Percentiles rank a stretch among this genome's conserved stretches.
phyloP scores from a whole-genome alignment of 2,113 vertebrate species.

The Vulpes lagopus region DNA sequence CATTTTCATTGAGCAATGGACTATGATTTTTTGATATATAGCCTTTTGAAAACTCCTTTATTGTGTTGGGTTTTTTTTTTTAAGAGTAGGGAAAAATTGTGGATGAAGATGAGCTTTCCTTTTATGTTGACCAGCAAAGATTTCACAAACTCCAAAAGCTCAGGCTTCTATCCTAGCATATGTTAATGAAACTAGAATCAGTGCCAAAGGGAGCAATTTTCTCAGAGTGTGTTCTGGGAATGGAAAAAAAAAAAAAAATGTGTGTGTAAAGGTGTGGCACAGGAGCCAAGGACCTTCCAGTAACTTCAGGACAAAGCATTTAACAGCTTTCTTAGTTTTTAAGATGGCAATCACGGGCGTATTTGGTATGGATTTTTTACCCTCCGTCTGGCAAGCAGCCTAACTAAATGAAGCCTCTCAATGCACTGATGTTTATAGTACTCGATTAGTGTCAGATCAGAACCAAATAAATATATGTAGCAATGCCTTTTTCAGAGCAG shows the following conservation, averaged over 20 bases:
- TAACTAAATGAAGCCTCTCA: conserved; percentile 15
- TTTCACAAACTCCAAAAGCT: conserved; percentile 68
- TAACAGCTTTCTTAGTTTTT: conserved; percentile 41
- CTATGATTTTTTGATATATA: neutral
- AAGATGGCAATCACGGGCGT: neutral
- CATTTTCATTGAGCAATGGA: neutral
- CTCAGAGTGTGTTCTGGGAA: conserved; percentile 22
- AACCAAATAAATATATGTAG: conserved; percentile 26
- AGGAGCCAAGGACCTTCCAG: neutral
- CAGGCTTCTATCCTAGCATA: conserved; percentile 68
- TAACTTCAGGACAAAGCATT: neutral
- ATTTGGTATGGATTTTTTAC: neutral
- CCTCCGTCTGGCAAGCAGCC: conserved; percentile 67
- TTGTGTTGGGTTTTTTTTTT: neutral
- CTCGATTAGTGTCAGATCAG: conserved; percentile 24
- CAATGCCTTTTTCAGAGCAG: conserved; percentile 30
- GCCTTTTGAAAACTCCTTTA: neutral
- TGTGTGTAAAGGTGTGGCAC: neutral
- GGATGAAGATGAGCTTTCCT: conserved; percentile 70
- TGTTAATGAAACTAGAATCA: conserved; percentile 46
- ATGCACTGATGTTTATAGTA: conserved; percentile 4
- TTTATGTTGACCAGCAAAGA: conserved; percentile 56
- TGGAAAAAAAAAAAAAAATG: conserved; percentile 65
- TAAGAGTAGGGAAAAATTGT: neutral
- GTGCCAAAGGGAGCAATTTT: conserved; percentile 68